Base-by-base conservation (phyloP, 2,888 invertebrate genomes). In the Metopia argyrocephala region DNA sequence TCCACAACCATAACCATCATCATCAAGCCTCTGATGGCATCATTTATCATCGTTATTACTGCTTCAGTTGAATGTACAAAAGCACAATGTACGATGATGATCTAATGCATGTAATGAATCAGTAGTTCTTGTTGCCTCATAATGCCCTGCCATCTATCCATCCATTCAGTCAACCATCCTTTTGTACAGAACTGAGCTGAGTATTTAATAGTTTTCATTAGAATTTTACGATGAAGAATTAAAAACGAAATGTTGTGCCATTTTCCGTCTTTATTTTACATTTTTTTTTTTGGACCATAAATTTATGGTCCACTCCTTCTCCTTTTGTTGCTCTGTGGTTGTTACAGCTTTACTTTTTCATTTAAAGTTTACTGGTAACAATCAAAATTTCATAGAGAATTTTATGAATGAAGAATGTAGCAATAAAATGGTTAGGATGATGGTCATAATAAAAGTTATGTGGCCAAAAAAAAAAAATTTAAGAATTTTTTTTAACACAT, bases 191-290 rank as follows among this genome's bases (percentile, higher is more conserved):
- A 12, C 0, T 7, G 1, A 1, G 0, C 46, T 52, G 48, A 68
- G 28, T 31, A 64, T 75, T 75, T 78, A 76, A 78, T 82, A 73
- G 75, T 76, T 82, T 82, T 75, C 75, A 75, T 52, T 46, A 78
- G 57, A 76, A 79, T 73, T 82, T 79, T 76, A 79, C 59, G 25
- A 70, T 66, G 61, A 70, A 78, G 66, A 64, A 45, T 76, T 62
- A 68, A 68, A 73, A 23, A n/a, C 56, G 57, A 65, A 74, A 73
- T 69, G 57, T 48, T 38, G 52, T 69, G 50, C 48, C 54, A 27
- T 79, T 56, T 59, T 21, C 2, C 31, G 31, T 27, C 28, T 28
- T 38, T 20, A 4, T 12, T n/a, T n/a, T n/a, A n/a, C n/a, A n/a
- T n/a, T 20, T 57, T 27, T 74, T 15, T 18, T 54, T 31, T 50